phyloP scores from a whole-genome alignment of 1,140 invertebrate species.

The Teleopsis dalmanni region DNA sequence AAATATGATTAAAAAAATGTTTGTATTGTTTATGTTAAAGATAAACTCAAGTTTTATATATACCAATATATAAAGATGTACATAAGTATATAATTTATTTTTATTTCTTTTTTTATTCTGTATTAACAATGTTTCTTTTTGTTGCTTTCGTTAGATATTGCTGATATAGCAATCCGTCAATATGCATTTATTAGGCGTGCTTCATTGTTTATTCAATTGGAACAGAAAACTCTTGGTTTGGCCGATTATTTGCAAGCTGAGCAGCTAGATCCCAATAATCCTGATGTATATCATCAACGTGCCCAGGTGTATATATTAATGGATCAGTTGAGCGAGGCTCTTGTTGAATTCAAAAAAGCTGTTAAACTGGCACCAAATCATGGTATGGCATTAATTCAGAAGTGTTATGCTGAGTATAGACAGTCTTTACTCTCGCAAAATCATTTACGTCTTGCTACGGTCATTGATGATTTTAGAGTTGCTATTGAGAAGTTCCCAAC shows the following conservation, averaged over 20 bases:
- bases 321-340: constrained; percentile 71
- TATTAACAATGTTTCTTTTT: too few species aligned
- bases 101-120: too few species aligned
- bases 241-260: constrained; percentile 70
- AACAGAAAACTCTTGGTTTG: constrained; percentile 64
- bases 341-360: constrained; percentile 75
- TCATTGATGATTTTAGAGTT: constrained; percentile 63
- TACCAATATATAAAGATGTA: too few species aligned
- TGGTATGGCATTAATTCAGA: constrained; percentile 78
- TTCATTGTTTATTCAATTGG: constrained; percentile 70
- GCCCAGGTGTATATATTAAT: constrained; percentile 73
- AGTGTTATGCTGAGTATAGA: constrained; percentile 77
- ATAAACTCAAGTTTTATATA: too few species aligned
- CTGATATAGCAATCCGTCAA: constrained; percentile 57
- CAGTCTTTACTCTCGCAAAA: constrained; percentile 52
- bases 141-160: constrained; percentile 43
- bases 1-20: too few species aligned
- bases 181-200: constrained; percentile 90
- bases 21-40: too few species aligned
- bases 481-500: constrained; percentile 72
- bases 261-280: constrained; percentile 66
- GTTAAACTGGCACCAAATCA: constrained; percentile 73
- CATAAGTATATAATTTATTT: too few species aligned
- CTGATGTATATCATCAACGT: constrained; percentile 74
- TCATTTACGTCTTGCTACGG: constrained; percentile 50